Evolutionary conservation across 2,888 invertebrate genomes (phyloP).

Genomic region (Chamaedrilus cognettii): DNA sequence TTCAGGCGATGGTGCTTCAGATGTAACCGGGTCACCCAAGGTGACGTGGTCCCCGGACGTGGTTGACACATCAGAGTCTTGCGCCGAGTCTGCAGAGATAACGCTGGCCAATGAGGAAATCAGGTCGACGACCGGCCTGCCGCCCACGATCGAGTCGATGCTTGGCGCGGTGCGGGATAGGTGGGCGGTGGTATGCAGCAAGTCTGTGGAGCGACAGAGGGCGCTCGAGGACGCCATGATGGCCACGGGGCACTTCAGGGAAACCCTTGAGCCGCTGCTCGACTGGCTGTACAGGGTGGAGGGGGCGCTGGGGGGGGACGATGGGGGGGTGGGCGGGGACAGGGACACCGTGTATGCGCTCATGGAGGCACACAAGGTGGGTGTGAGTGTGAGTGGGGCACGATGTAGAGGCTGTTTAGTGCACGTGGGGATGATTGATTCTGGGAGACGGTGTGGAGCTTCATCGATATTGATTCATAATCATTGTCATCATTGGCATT

Average conservation of each 20-base stretch:
- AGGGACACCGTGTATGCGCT: slow-evolving; percentile 93
- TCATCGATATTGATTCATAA: too few species aligned
- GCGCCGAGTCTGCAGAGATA: too few species aligned
- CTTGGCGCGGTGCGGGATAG: slow-evolving; percentile 88
- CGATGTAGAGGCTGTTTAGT: slow-evolving; percentile 1
- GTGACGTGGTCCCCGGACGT: slow-evolving; percentile 6
- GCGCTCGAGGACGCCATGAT: slow-evolving; percentile 93
- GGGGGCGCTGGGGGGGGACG: slow-evolving; percentile 73
- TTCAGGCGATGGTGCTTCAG: not conserved
- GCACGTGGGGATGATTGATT: too few species aligned
- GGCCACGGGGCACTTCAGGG: slow-evolving; percentile 96
- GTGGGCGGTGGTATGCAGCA: slow-evolving; percentile 80
- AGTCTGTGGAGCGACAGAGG: slow-evolving; percentile 86
- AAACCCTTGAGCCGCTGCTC: slow-evolving; percentile 89
- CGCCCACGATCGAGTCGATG: too few species aligned
- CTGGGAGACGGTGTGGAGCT: too few species aligned
- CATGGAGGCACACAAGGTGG: slow-evolving; percentile 84
- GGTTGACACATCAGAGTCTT: not conserved
- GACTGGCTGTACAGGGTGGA: slow-evolving; percentile 91
- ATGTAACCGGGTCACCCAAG: slow-evolving; percentile 1
- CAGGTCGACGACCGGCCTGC: too few species aligned
- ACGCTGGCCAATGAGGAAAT: too few species aligned
- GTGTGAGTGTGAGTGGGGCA: too few species aligned
- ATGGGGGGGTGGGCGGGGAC: slow-evolving; percentile 90
- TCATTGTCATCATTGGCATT: too few species aligned